phyloP scores from a whole-genome alignment of 2,797 vertebrate genomes.

The Gephyroberyx darwinii region DNA sequence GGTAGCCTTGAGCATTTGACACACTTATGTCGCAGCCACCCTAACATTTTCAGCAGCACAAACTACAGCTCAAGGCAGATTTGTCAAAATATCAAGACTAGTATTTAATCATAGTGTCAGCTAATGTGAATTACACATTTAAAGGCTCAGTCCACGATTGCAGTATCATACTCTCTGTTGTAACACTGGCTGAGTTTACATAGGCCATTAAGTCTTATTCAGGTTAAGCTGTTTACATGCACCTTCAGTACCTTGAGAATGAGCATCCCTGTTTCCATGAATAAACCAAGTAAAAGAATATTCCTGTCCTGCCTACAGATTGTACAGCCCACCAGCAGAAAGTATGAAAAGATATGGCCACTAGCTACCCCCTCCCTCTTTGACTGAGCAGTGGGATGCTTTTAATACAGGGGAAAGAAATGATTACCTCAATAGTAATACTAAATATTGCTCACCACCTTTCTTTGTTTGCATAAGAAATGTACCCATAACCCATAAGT shows the following conservation, averaged over 20 bases:
- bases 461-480: background rate
- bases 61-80: background rate
- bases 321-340: too few species aligned
- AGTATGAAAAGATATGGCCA: too few species aligned
- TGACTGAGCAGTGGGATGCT: background rate
- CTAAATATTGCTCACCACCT: too few species aligned
- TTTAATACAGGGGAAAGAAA: background rate
- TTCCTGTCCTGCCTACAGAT: too few species aligned
- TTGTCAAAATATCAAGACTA: too few species aligned
- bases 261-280: background rate
- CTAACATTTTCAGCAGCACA: background rate
- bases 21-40: background rate
- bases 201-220: background rate
- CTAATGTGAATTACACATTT: too few species aligned
- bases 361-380: too few species aligned
- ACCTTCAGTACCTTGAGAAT: background rate
- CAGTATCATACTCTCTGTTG: too few species aligned
- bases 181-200: too few species aligned
- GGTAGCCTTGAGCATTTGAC: background rate
- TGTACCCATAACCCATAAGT: background rate
- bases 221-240: background rate
- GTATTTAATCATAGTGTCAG: too few species aligned
- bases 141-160: too few species aligned
- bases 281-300: background rate
- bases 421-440: too few species aligned